Conservation (phyloP, 2,113 vertebrate species). For the Leiothrix lutea region DNA sequence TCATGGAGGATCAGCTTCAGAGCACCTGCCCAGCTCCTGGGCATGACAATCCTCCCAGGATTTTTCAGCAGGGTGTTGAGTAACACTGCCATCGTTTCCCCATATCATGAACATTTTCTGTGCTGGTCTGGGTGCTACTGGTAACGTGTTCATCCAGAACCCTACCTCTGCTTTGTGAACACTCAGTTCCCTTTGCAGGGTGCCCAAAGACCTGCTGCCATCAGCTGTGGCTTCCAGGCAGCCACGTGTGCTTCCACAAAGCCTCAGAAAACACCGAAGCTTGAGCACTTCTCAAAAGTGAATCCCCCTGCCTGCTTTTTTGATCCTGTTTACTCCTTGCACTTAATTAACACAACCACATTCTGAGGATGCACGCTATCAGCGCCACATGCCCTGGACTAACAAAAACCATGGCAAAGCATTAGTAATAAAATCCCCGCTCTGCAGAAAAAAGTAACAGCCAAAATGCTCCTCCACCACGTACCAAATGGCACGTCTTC, state of each 20-base stretch:
- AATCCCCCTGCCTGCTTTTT: neutral
- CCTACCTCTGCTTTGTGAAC: neutral
- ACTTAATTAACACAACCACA: neutral
- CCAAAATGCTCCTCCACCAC: neutral
- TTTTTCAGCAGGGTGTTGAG: accelerated
- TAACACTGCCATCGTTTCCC: neutral
- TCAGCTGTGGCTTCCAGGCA: neutral
- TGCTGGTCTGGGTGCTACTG: neutral
- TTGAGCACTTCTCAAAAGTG: neutral
- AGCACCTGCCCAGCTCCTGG: neutral
- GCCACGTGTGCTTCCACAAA: neutral
- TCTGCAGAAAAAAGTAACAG: constrained; percentile 35
- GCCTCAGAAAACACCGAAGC: neutral
- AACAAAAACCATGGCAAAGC: constrained; percentile 20
- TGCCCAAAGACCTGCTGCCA: neutral
- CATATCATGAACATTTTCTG: accelerated
- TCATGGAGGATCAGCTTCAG: neutral
- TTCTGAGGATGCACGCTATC: neutral
- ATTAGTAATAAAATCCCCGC: neutral
- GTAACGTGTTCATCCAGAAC: too few species aligned
- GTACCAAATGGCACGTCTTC: neutral
- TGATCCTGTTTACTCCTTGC: neutral
- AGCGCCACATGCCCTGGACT: neutral
- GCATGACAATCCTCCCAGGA: neutral
- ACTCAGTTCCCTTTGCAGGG: neutral